Percentiles rank a stretch among this genome's conserved stretches.
These are phyloP conservation scores for Synanthedon formicaeformis DNA, from an alignment of 2,888 invertebrate species.

Conservation along the genomic window DNA sequence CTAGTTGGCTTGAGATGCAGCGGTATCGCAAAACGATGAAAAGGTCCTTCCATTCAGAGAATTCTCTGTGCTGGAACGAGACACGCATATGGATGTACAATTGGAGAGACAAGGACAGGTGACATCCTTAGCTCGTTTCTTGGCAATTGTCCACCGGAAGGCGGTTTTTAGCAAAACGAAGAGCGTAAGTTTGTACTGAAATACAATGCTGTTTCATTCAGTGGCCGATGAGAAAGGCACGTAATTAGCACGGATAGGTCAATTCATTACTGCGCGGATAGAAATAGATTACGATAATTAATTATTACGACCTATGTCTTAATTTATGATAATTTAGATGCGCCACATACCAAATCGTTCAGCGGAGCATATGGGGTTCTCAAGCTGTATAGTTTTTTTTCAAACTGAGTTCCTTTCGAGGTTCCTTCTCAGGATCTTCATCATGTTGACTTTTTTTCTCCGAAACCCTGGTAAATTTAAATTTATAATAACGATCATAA, in stretches of 20 bases:
- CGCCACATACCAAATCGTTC: background rate
- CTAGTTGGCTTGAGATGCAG: slow-evolving; percentile 48
- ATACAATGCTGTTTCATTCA: slow-evolving; percentile 60
- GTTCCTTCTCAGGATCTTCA: too few species aligned
- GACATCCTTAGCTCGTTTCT: slow-evolving; percentile 48
- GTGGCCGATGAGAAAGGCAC: slow-evolving; percentile 29
- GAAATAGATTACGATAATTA: slow-evolving; percentile 5
- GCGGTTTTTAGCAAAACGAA: slow-evolving; percentile 58
- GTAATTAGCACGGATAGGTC: slow-evolving; percentile 45
- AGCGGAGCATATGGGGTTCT: too few species aligned
- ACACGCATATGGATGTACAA: slow-evolving; percentile 19
- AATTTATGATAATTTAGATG: slow-evolving; percentile 2
- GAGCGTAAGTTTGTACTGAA: slow-evolving; percentile 46
- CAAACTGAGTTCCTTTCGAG: too few species aligned
- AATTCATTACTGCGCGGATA: slow-evolving; percentile 13
- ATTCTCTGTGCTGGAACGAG: slow-evolving; percentile 37
- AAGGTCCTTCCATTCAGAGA: slow-evolving; percentile 61
- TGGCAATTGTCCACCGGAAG: slow-evolving; percentile 70
- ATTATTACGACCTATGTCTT: background rate
- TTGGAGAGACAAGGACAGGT: slow-evolving; percentile 21
- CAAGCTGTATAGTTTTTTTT: too few species aligned
- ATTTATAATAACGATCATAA: too few species aligned
- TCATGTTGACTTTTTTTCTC: too few species aligned
- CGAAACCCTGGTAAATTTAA: too few species aligned
- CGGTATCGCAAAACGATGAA: slow-evolving; percentile 60